phyloP scores from a whole-genome alignment of 2,797 vertebrate genomes.

The Pseudochromis fuscus region DNA sequence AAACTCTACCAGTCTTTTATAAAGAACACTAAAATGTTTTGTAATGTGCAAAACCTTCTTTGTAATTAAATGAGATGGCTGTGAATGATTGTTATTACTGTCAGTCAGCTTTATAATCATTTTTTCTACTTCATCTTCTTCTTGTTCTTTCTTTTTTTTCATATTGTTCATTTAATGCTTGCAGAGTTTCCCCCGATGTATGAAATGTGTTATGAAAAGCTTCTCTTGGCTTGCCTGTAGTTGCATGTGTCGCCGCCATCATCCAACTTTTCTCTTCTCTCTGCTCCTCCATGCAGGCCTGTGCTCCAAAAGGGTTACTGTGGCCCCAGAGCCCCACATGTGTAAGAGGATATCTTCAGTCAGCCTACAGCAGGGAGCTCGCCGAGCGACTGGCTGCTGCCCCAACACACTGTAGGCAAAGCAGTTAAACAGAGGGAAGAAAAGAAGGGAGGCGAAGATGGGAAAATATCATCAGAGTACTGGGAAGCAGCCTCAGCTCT shows the following conservation, averaged over 20 bases:
- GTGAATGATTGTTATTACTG: background rate
- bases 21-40: background rate
- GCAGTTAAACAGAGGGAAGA: conserved; percentile 49
- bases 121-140: background rate
- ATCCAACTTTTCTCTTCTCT: conserved; percentile 26
- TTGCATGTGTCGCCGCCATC: conserved; percentile 8
- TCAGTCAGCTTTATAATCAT: background rate
- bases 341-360: conserved; percentile 82
- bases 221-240: background rate
- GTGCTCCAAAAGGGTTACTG: conserved; percentile 72
- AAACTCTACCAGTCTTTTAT: background rate
- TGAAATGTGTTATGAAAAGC: background rate
- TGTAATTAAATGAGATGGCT: background rate
- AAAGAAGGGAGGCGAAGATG: conserved; percentile 52
- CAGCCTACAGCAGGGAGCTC: conserved; percentile 65
- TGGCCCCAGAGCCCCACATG: conserved; percentile 67
- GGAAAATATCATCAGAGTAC: conserved; percentile 73
- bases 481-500: conserved; percentile 63
- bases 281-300: conserved; percentile 77
- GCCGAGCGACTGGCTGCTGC: conserved; percentile 48
- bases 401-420: conserved; percentile 56
- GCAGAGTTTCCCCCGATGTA: background rate
- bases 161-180: background rate
- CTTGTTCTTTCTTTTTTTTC: background rate
- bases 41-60: background rate